Evolutionary conservation across 2,888 invertebrate genomes (phyloP), one percentile per base, ranked within the genome.

Genomic region (Emmelina monodactyla): DNA sequence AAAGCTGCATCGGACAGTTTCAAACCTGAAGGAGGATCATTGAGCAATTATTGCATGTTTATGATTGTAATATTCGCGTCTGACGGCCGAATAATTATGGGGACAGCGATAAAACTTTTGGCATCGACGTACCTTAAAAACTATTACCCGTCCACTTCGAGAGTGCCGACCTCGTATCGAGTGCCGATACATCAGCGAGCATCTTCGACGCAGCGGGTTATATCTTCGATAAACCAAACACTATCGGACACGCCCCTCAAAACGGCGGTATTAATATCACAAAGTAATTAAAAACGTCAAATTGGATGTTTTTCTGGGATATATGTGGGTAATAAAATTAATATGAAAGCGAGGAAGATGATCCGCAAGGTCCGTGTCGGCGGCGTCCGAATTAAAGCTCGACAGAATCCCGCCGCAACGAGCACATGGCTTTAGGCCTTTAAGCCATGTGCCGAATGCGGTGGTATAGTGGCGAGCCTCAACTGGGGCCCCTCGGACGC

Each of bases 351-450:
- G 45, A 61, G 66, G 67, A 71, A 64, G 58, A 58, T 62, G 65
- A 55, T 61, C 69, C 55, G 62, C 53, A 55, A 49, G 63, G 62
- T 68, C 76, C 68, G 42, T 42, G 37, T 50, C 54, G 72, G 68
- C 64, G 63, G 62, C 65, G 65, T 55, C 62, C 67, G 56, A 60
- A 58, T 67, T 62, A 63, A 64, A 57, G 53, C 56, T 56, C 62
- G 46, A 50, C 63, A 68, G 57, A 64, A 68, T 72, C 62, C 60
- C 49, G 62, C 48, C 62, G 66, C 60, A 72, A 68, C 67, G 56
- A 53, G 48, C 66, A 65, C 70, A 73, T 61, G 59, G 56, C 72
- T 75, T 75, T 70, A 76, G 79, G 79, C 79, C 79, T 73, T 75
- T 71, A 75, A 76, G 62, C 50, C 61, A 62, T 59, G 65, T 62